Conservation (phyloP, 2,888 invertebrate genomes). For the Lasius fuliginosus region DNA sequence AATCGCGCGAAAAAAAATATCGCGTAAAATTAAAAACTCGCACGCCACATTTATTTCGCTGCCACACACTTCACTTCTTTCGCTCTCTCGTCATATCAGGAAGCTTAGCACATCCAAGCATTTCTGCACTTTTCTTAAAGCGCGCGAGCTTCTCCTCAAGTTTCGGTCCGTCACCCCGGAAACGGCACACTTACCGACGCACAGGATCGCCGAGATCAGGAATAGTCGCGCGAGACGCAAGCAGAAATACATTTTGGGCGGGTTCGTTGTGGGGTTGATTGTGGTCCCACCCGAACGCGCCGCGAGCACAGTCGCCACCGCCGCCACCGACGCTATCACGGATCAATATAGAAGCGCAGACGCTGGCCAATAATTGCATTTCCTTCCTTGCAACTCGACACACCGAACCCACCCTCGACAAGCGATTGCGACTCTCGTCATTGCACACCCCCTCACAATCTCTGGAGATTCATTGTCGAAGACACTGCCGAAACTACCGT, state of each 20-base stretch:
- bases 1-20: slow-evolving; percentile 13
- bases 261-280: slow-evolving; percentile 58
- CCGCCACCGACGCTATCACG: slow-evolving; percentile 64
- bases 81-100: not conserved
- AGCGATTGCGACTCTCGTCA: slow-evolving; percentile 9
- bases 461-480: not conserved
- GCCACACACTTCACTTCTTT: not conserved
- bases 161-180: not conserved
- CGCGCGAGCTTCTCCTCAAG: not conserved
- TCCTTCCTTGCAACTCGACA: slow-evolving; percentile 74
- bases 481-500: not conserved
- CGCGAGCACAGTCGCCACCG: slow-evolving; percentile 50
- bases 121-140: not conserved
- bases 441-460: slow-evolving; percentile 3
- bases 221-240: slow-evolving; percentile 79
- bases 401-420: slow-evolving; percentile 34
- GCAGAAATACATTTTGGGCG: slow-evolving; percentile 81
- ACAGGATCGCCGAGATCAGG: slow-evolving; percentile 82
- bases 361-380: slow-evolving; percentile 75
- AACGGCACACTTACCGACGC: slow-evolving; percentile 79
- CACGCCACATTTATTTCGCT: not conserved
- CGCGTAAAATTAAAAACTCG: slow-evolving; percentile 32
- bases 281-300: slow-evolving; percentile 69
- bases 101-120: slow-evolving; percentile 12
- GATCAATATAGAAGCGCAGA: slow-evolving; percentile 81